Conservation (phyloP, 2,797 vertebrate species). For the Centroberyx gerrardi region DNA sequence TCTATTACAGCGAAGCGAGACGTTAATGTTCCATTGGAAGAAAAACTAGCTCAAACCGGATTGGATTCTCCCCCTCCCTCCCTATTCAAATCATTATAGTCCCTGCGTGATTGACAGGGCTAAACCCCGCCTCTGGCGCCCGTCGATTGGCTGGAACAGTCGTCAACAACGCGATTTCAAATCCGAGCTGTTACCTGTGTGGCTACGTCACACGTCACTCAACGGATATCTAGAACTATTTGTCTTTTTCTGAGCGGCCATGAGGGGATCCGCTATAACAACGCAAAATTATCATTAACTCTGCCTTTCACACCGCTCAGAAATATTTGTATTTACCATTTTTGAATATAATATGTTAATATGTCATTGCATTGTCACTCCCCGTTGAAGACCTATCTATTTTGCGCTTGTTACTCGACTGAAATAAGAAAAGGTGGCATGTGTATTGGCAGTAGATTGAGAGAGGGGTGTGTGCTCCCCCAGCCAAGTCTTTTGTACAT, state of each 20-base stretch:
- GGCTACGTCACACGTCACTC: constrained; percentile 83
- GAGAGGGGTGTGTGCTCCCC: constrained; percentile 64
- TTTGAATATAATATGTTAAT: accelerated
- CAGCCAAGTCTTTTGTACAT: constrained; percentile 68
- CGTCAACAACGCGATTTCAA: constrained; percentile 79
- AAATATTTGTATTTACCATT: accelerated
- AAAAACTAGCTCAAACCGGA: constrained; percentile 94
- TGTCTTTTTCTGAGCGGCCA: constrained; percentile 63
- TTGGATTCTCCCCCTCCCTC: constrained; percentile 89
- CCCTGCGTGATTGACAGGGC: constrained; percentile 72
- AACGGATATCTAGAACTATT: constrained; percentile 61
- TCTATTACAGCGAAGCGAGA: constrained; percentile 82
- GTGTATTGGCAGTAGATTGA: constrained; percentile 18
- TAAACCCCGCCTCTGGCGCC: constrained; percentile 63
- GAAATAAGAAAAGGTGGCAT: background rate
- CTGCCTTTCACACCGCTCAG: background rate
- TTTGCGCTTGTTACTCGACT: background rate
- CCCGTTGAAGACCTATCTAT: accelerated
- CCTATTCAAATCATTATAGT: constrained; percentile 83
- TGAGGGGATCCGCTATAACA: constrained; percentile 55
- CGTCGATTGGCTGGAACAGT: constrained; percentile 79
- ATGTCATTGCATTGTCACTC: accelerated
- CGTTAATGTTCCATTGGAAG: constrained; percentile 90
- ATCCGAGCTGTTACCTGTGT: constrained; percentile 79
- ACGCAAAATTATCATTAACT: constrained; percentile 49